phyloP scores from a whole-genome alignment of 1,140 invertebrate genomes.

The Rhagoletis pomonella region DNA sequence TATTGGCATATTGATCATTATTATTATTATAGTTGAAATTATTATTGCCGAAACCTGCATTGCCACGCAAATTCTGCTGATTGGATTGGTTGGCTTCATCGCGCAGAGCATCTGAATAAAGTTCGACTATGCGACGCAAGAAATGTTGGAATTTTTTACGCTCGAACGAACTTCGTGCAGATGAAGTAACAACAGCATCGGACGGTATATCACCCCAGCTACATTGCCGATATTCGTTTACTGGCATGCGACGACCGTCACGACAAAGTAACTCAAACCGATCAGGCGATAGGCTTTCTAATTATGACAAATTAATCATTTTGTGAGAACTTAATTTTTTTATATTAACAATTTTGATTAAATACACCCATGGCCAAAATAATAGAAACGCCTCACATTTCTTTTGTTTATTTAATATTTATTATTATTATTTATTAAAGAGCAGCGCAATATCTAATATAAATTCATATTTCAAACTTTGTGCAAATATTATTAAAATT shows the following conservation, averaged over 20 bases:
- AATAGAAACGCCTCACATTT: no score
- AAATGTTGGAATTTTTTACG: conserved; percentile 80
- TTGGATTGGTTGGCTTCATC: conserved; percentile 61
- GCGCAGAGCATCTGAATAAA: conserved; percentile 73
- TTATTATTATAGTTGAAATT: conserved; percentile 53
- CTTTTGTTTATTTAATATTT: no score
- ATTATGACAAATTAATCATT: background rate
- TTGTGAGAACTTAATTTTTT: no score
- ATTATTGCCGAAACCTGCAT: conserved; percentile 58
- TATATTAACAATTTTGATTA: no score
- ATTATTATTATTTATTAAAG: no score
- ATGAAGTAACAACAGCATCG: conserved; percentile 90
- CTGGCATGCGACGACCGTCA: conserved; percentile 82
- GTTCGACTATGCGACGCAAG: conserved; percentile 76
- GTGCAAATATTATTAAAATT: no score
- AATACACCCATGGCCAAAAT: no score
- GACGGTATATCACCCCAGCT: conserved; percentile 92
- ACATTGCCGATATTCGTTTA: conserved; percentile 86
- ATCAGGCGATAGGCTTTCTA: conserved; percentile 78
- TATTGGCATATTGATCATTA: conserved; percentile 55
- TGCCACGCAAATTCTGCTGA: conserved; percentile 37
- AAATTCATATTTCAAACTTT: no score
- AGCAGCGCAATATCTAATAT: no score
- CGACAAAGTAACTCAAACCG: conserved; percentile 91
- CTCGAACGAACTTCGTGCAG: conserved; percentile 80